Evolutionary conservation across 1,140 invertebrate species (phyloP).

Genomic region (Panulirus ornatus): DNA sequence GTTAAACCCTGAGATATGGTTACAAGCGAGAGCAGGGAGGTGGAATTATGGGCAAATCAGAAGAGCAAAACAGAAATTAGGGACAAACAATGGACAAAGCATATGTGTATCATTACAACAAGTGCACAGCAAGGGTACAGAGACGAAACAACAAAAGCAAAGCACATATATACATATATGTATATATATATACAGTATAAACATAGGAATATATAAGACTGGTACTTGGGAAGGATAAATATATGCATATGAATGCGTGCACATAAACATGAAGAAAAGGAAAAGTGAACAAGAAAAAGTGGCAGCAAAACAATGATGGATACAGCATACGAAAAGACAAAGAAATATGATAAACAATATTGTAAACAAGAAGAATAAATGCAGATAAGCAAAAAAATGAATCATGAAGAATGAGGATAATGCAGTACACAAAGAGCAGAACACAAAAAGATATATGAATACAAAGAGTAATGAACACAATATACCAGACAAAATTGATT

Average conservation of each 20-base stretch:
- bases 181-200: not conserved
- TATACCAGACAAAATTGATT: too few species aligned
- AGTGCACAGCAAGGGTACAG: not conserved
- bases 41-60: not conserved
- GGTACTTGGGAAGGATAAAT: not conserved
- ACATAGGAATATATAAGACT: not conserved
- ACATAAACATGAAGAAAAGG: too few species aligned
- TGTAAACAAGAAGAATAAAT: not conserved
- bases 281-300: not conserved
- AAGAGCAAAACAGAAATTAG: not conserved
- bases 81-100: not conserved
- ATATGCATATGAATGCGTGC: not conserved
- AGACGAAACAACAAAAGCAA: not conserved
- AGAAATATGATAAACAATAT: not conserved
- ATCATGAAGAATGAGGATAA: not conserved
- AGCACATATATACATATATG: not conserved
- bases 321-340: not conserved
- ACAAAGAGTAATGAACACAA: not conserved
- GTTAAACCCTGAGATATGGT: slow-evolving; percentile 20
- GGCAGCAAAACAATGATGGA: not conserved
- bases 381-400: not conserved
- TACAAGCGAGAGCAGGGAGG: not conserved
- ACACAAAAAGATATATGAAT: not conserved
- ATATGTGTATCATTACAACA: not conserved
- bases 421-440: not conserved